Base-by-base conservation (phyloP, 1,140 invertebrate genomes). In the Chlorops oryzae region DNA sequence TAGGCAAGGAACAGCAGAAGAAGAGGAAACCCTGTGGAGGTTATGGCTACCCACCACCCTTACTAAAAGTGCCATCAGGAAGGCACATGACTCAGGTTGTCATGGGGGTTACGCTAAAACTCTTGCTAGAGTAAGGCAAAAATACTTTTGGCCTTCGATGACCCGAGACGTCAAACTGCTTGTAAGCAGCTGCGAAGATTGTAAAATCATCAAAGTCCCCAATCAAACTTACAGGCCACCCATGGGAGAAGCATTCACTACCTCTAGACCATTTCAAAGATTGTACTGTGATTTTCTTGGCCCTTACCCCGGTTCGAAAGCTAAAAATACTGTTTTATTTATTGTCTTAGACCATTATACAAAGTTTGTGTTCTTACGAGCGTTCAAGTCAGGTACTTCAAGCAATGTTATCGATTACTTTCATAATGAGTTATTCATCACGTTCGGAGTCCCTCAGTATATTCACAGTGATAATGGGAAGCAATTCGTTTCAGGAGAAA, bases 271-370 rank as follows among this genome's bases (percentile, higher is more conserved):
- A 13, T 58, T 51, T 15, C 46, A 56, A 24, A 12, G 35, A 13
- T n/a, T 44, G 3, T 47, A 39, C 24, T 21, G 32, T 22, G 50
- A 55, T 35, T 18, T 55, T 24, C 21, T 56, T 34, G 56, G 50
- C 10, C 50, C 50, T 3, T 58, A 48, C 27, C 56, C 50, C 3
- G 18, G 46, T 15, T 46, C 50, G 3, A 42, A 21, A 23, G 45
- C 21, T 21, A 46, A 50, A 6, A 55, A 58, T 46, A 24, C 15
- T 5, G 27, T 24, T 18, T 21, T 47, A 4, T 47, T 47, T 17
- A 32, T 47, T 3, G 45, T 24, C 2, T n/a, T 47, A 15, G 45
- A 47, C 25, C 45, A 47, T 24, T 47, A 37, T 22, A 28, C 43
- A 2, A 46, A 46, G 21, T 46, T 25, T 18, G 27, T 46, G 5